These are phyloP conservation scores for Heteromyza rotundicornis DNA, from an alignment of 2,888 invertebrate species.

Conservation along the genomic window DNA sequence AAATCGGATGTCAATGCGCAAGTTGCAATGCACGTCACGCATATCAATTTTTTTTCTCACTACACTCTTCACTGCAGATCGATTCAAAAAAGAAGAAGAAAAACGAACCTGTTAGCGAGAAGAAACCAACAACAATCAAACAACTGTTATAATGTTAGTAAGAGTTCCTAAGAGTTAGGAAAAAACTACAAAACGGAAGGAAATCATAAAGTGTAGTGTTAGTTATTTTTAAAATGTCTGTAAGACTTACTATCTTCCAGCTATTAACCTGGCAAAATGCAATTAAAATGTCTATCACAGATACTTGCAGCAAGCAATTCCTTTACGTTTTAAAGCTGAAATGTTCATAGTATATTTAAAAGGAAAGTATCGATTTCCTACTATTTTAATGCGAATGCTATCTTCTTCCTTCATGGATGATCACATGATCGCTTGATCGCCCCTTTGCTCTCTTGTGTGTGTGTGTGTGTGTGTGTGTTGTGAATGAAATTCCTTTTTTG, in stretches of 20 bases:
- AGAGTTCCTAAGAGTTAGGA: conserved; percentile 27
- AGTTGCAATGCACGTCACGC: conserved; percentile 38
- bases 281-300: no score
- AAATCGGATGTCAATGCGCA: conserved; percentile 60
- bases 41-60: conserved; percentile 46
- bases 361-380: not conserved
- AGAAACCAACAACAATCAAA: conserved; percentile 37
- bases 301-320: no score
- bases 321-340: no score
- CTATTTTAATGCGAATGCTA: no score
- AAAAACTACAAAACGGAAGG: conserved; percentile 56
- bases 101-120: conserved; percentile 48
- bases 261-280: no score
- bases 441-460: no score
- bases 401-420: no score
- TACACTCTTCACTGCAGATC: not conserved
- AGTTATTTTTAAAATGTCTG: not conserved
- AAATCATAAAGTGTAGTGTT: conserved; percentile 43
- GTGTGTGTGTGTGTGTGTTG: no score
- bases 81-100: conserved; percentile 21
- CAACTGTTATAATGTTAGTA: not conserved
- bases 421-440: no score
- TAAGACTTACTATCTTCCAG: not conserved
- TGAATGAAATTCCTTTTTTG: conserved; percentile 3
- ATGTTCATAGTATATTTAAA: no score